These are phyloP conservation scores for Tinea semifulvella DNA, from an alignment of 2,888 invertebrate genomes.

Conservation along the genomic window DNA sequence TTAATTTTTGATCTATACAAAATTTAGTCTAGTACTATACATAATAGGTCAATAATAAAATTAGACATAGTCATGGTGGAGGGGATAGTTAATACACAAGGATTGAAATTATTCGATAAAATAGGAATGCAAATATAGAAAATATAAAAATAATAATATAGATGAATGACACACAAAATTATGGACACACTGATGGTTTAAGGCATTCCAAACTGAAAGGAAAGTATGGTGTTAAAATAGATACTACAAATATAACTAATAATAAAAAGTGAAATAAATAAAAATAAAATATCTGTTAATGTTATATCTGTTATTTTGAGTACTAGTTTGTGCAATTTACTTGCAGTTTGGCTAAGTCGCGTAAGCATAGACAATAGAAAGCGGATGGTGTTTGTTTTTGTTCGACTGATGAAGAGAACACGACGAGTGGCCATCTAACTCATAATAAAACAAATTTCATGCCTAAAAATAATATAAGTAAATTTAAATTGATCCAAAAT, in stretches of 20 bases:
- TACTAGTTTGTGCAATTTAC: conserved; percentile 14
- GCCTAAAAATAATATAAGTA: not conserved
- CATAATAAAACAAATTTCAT: not conserved
- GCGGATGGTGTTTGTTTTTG: conserved; percentile 64
- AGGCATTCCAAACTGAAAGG: conserved; percentile 45
- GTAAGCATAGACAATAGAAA: conserved; percentile 32
- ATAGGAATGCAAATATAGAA: conserved; percentile 13
- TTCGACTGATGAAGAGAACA: conserved; percentile 19
- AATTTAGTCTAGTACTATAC: too few relatives aligned
- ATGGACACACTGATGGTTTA: conserved; percentile 32
- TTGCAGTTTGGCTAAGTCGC: conserved; percentile 39
- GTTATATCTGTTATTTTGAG: not conserved
- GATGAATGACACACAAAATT: conserved; percentile 33
- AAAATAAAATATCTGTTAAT: conserved; percentile 6
- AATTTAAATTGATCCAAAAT: not conserved
- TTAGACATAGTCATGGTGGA: not conserved
- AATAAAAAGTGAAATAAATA: conserved; percentile 4
- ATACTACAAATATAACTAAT: not conserved
- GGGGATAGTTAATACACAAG: conserved; percentile 2
- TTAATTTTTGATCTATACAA: too few relatives aligned
- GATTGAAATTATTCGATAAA: conserved; percentile 9
- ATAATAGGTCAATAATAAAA: too few relatives aligned
- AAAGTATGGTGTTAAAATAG: conserved; percentile 12
- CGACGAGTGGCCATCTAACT: too few relatives aligned
- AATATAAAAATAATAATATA: conserved; percentile 1